A percentile compares a stretch with the other conserved stretches of the same genome.
phyloP scores from a whole-genome alignment of 2,888 invertebrate species.

The Epiblema foenella region DNA sequence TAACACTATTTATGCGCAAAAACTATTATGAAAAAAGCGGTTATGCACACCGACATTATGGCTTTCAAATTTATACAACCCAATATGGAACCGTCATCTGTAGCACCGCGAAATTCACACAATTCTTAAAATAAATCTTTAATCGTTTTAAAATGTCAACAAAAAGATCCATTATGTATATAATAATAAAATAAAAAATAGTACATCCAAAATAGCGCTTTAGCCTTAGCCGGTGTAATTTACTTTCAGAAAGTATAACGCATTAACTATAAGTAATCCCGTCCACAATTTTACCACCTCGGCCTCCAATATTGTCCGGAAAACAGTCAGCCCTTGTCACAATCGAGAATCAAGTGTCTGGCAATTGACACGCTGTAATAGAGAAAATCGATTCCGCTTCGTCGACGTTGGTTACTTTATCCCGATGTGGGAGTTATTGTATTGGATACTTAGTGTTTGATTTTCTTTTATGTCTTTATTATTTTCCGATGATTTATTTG shows the following conservation, averaged over 20 bases:
- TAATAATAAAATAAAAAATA: no score
- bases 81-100: no score
- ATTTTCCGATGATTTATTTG: neutral
- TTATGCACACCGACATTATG: no score
- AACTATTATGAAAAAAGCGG: no score
- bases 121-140: no score
- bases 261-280: neutral
- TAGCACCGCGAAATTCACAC: no score
- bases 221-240: neutral
- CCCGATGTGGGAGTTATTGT: conserved; percentile 28
- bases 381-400: conserved; percentile 42
- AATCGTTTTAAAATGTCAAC: no score
- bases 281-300: conserved; percentile 16
- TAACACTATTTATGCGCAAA: no score
- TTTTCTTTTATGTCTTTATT: conserved; percentile 8
- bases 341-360: conserved; percentile 41
- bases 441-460: conserved; percentile 26
- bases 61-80: no score
- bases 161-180: no score
- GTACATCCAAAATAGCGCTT: no score
- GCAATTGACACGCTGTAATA: conserved; percentile 39
- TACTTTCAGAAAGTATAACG: neutral
- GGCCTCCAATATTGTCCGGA: conserved; percentile 12
- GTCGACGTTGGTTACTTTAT: conserved; percentile 30
- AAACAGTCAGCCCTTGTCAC: conserved; percentile 38